These are phyloP conservation scores for Toxostoma redivivum DNA, from an alignment of 2,113 vertebrate genomes.

Conservation along the genomic window DNA sequence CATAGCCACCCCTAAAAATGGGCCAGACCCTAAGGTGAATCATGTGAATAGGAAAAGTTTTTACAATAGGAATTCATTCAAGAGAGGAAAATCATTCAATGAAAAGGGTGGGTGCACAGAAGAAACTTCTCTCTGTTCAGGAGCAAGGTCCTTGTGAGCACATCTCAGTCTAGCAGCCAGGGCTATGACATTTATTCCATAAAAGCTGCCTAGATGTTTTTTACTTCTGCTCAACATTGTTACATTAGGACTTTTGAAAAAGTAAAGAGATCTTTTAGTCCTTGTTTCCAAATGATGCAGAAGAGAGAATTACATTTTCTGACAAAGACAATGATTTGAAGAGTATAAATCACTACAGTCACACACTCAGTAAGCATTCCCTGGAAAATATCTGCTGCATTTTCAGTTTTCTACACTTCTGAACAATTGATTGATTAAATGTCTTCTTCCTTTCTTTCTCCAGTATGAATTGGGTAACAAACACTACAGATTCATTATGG, in stretches of 20 bases:
- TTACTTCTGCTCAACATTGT: background rate
- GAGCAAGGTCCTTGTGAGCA: background rate
- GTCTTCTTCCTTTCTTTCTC: background rate
- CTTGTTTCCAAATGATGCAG: background rate
- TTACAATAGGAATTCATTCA: background rate
- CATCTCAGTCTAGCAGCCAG: background rate
- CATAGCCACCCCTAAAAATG: background rate
- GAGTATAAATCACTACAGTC: background rate
- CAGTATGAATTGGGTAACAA: background rate
- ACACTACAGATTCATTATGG: background rate
- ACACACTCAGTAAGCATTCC: background rate
- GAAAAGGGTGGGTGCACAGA: background rate
- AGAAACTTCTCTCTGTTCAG: background rate
- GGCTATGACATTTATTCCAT: background rate
- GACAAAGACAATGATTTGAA: background rate
- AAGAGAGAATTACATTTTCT: background rate
- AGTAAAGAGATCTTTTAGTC: background rate
- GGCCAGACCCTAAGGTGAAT: background rate
- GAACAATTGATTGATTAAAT: background rate
- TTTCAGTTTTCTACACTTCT: background rate
- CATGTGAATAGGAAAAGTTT: background rate
- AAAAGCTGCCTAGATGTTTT: background rate
- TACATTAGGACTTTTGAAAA: background rate
- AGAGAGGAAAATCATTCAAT: background rate
- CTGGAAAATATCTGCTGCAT: background rate